A percentile compares a stretch with the other conserved stretches of the same genome.
Evolutionary conservation across 2,888 invertebrate genomes (phyloP).

Genomic region (Diloba caeruleocephala): DNA sequence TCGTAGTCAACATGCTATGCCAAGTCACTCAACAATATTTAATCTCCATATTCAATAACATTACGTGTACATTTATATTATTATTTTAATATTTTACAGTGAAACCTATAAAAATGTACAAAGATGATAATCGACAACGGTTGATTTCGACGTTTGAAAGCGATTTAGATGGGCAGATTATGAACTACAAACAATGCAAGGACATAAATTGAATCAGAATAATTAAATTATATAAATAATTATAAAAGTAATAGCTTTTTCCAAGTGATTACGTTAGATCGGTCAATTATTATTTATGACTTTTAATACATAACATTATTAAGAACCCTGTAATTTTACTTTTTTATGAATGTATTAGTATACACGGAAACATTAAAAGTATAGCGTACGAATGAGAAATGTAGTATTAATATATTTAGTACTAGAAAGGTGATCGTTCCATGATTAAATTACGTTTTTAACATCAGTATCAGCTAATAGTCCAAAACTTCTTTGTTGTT

Average conservation of each 20-base stretch:
- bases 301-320: slow-evolving; percentile 18
- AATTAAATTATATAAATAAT: background rate
- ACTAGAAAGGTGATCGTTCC: slow-evolving; percentile 2
- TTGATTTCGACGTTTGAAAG: slow-evolving; percentile 49
- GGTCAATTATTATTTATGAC: slow-evolving; percentile 13
- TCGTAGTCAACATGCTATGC: slow-evolving; percentile 19
- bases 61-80: slow-evolving; percentile 12
- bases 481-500: too few relatives aligned
- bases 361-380: slow-evolving; percentile 7
- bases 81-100: too few relatives aligned
- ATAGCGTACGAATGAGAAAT: slow-evolving; percentile 9
- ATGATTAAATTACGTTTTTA: background rate
- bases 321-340: slow-evolving; percentile 46
- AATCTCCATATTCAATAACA: slow-evolving; percentile 19
- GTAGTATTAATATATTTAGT: too few relatives aligned
- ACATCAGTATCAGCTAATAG: too few relatives aligned
- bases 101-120: slow-evolving; percentile 12
- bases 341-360: slow-evolving; percentile 35
- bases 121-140: slow-evolving; percentile 13
- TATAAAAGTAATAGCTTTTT: slow-evolving; percentile 1
- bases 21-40: slow-evolving; percentile 38
- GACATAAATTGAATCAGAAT: slow-evolving; percentile 8
- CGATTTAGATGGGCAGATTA: background rate
- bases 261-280: slow-evolving; percentile 9
- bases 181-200: too few relatives aligned